phyloP scores from a whole-genome alignment of 1,140 invertebrate genomes.

The Vanessa tameamea region DNA sequence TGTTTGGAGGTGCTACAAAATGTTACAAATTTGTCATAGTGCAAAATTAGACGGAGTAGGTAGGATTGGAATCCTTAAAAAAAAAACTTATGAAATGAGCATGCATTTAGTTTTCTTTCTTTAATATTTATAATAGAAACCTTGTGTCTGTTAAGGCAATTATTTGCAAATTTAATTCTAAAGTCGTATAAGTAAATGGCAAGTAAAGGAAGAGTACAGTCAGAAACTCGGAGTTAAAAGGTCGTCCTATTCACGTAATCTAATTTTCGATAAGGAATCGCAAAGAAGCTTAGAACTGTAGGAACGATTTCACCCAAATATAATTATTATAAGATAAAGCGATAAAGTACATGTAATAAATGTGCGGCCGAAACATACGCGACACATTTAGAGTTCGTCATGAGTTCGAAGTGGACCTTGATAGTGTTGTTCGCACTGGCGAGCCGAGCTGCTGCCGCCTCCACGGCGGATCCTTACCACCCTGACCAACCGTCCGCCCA shows the following conservation, averaged over 20 bases:
- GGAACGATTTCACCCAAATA: background rate
- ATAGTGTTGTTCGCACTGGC: background rate
- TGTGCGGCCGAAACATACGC: background rate
- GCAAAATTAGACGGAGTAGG: too few relatives aligned
- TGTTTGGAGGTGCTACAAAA: too few relatives aligned
- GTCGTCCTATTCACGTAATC: too few relatives aligned
- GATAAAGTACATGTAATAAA: background rate
- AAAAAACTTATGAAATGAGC: too few relatives aligned
- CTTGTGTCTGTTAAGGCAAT: too few relatives aligned
- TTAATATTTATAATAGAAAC: too few relatives aligned
- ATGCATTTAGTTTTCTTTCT: too few relatives aligned
- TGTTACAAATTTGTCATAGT: too few relatives aligned
- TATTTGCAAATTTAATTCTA: too few relatives aligned
- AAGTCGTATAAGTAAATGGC: too few relatives aligned
- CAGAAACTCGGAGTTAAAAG: too few relatives aligned
- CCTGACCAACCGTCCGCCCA: background rate
- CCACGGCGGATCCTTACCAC: slow-evolving; percentile 19
- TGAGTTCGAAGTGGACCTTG: slow-evolving; percentile 10
- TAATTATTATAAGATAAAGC: slow-evolving; percentile 3
- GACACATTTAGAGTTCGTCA: slow-evolving; percentile 1
- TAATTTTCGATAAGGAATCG: background rate
- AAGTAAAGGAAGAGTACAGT: background rate
- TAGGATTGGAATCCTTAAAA: too few relatives aligned
- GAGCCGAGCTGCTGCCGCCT: background rate
- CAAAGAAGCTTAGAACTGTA: background rate